phyloP scores from a whole-genome alignment of 2,888 invertebrate genomes.

The Psylliodes chrysocephalus region DNA sequence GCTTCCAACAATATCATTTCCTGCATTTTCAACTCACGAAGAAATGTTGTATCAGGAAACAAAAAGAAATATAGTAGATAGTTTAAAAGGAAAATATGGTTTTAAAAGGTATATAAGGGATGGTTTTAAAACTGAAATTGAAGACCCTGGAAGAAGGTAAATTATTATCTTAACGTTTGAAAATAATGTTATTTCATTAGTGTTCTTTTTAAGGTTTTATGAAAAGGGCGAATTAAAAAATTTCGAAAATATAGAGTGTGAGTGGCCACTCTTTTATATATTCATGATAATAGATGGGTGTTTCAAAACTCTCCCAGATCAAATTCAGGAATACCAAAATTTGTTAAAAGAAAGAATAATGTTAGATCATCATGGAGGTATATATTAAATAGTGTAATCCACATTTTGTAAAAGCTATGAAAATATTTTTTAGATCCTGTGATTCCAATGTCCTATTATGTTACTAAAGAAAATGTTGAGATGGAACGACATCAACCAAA shows the following conservation, averaged over 20 bases:
- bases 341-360: slow-evolving; percentile 83
- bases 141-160: slow-evolving; percentile 75
- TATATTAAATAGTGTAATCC: slow-evolving; percentile 33
- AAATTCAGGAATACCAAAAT: slow-evolving; percentile 92
- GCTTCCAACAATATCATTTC: slow-evolving; percentile 94
- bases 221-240: slow-evolving; percentile 92
- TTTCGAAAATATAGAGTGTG: slow-evolving; percentile 95
- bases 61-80: slow-evolving; percentile 83
- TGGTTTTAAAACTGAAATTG: slow-evolving; percentile 90
- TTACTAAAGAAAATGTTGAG: slow-evolving; percentile 78
- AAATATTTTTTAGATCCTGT: slow-evolving; percentile 74
- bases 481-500: slow-evolving; percentile 76
- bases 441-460: slow-evolving; percentile 94
- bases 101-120: slow-evolving; percentile 95
- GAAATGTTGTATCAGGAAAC: slow-evolving; percentile 87
- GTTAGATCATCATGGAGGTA: slow-evolving; percentile 84
- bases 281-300: slow-evolving; percentile 97
- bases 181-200: no score
- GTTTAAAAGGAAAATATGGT: slow-evolving; percentile 89
- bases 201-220: no score
- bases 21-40: slow-evolving; percentile 98
- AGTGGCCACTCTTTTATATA: slow-evolving; percentile 97
- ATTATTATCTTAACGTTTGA: no score
- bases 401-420: not conserved
- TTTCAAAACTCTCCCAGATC: slow-evolving; percentile 85